Conservation (phyloP, 2,888 invertebrate genomes). For the Danaus chrysippus region DNA sequence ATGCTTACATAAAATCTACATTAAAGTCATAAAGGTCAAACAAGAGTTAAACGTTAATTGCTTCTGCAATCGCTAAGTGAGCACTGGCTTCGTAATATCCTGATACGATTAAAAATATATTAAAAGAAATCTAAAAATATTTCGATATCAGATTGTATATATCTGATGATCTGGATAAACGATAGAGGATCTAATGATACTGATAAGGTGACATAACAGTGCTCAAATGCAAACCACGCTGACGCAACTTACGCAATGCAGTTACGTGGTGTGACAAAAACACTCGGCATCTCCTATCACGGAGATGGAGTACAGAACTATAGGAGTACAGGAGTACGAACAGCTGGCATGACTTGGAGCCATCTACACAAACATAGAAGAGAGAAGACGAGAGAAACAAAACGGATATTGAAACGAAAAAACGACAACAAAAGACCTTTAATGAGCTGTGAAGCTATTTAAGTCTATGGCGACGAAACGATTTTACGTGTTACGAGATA, state of each 20-base stretch:
- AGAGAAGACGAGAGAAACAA: conserved; percentile 7
- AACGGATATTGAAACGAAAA: conserved; percentile 39
- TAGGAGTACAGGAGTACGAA: conserved; percentile 34
- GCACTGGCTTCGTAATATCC: neutral
- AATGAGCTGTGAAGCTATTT: conserved; percentile 40
- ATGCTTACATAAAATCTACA: neutral
- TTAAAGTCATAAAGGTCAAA: conserved; percentile 1
- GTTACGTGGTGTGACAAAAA: conserved; percentile 55
- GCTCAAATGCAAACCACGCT: conserved; percentile 46
- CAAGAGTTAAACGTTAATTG: neutral
- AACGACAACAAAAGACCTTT: conserved; percentile 34
- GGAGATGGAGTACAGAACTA: conserved; percentile 18
- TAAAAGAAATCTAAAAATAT: neutral
- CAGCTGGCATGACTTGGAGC: conserved; percentile 49
- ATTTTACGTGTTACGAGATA: conserved; percentile 32
- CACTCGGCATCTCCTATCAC: conserved; percentile 69
- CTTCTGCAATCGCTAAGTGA: neutral
- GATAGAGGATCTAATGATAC: conserved; percentile 46
- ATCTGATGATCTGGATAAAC: conserved; percentile 13
- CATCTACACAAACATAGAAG: neutral
- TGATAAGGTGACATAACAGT: conserved; percentile 49
- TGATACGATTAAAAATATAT: neutral
- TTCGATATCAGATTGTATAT: neutral
- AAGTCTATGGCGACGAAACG: conserved; percentile 33
- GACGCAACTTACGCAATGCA: conserved; percentile 55